Conservation (phyloP, 35 echinoderm and acorn worm genomes). For the Heliocidaris erythrogramma region DNA sequence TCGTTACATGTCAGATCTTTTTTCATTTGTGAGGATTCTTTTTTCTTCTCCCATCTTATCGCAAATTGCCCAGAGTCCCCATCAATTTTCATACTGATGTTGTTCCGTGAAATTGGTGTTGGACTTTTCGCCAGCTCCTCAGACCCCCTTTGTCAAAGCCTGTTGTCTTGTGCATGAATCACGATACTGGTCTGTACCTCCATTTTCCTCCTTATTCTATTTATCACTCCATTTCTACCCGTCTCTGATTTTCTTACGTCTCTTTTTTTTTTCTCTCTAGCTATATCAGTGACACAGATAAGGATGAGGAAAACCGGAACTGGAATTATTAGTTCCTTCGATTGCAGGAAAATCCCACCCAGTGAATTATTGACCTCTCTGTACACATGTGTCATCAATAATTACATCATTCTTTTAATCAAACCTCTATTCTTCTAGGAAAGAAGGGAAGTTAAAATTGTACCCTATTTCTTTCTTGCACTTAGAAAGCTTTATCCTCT, state of each 20-base stretch:
- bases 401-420: background rate
- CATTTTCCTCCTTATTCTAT: too few species aligned
- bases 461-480: too few species aligned
- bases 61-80: background rate
- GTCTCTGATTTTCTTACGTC: too few species aligned
- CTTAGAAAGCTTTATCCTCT: too few species aligned
- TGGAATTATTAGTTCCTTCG: slow-evolving; percentile 4
- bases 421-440: background rate
- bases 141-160: background rate
- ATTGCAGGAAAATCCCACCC: slow-evolving; percentile 15
- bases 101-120: background rate
- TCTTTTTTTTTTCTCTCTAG: too few species aligned
- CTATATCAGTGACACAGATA: too few species aligned
- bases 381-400: background rate
- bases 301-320: background rate
- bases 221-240: too few species aligned
- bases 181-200: too few species aligned
- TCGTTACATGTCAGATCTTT: background rate
- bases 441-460: background rate
- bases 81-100: background rate
- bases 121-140: background rate
- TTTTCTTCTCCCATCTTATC: background rate
- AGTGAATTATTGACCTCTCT: background rate
- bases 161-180: too few species aligned
- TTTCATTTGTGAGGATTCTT: background rate